phyloP scores from a whole-genome alignment of 2,888 invertebrate species.

The Sepioteuthis lessoniana region DNA sequence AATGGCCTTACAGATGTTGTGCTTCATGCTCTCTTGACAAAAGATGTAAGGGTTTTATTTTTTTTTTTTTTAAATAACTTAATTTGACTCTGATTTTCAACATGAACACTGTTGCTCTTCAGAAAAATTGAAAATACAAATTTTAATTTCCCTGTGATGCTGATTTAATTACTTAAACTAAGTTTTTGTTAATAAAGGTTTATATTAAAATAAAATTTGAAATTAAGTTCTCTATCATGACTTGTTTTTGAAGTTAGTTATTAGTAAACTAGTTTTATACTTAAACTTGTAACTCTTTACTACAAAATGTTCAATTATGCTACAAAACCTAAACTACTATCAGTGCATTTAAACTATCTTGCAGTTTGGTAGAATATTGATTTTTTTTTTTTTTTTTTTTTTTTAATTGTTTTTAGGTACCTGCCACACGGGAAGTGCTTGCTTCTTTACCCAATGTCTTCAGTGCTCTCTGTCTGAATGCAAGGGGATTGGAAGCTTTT shows the following conservation, averaged over 20 bases:
- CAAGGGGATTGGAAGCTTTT: conserved; percentile 86
- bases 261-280: no score
- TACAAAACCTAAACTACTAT: neutral
- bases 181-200: neutral
- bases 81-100: neutral
- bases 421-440: conserved; percentile 79
- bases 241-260: neutral
- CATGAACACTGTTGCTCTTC: neutral
- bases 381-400: neutral
- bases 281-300: no score
- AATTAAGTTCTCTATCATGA: neutral
- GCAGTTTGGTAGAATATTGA: neutral
- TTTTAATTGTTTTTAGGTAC: conserved; percentile 77
- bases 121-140: no score
- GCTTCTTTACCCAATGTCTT: conserved; percentile 91
- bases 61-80: neutral
- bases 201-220: neutral
- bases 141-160: neutral
- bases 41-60: conserved; percentile 80
- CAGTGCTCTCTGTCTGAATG: conserved; percentile 86
- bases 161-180: no score
- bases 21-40: conserved; percentile 85
- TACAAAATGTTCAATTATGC: neutral
- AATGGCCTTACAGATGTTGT: conserved; percentile 90
- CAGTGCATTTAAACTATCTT: neutral